Evolutionary conservation across 2,113 vertebrate species (phyloP), one percentile per base, ranked within the genome.

Genomic region (Zootoca vivipara): DNA sequence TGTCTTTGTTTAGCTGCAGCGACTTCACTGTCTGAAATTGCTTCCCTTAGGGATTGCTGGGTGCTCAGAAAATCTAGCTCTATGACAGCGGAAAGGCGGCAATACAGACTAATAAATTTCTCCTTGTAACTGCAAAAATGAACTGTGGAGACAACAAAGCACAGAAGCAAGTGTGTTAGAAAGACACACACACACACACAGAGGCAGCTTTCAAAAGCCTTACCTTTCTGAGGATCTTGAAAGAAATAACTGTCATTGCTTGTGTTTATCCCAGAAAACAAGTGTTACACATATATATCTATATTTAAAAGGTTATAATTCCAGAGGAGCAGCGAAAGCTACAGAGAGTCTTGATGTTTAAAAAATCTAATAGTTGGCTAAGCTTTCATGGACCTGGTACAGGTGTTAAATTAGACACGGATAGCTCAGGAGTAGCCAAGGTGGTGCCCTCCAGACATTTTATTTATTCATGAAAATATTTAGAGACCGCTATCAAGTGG

Each of bases 101-200:
- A 99, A 97, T 99, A 99, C 89, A 99, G 97, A 92, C 97, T 97
- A 97, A 99, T 98, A 96, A 99, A 99, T 96, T 98, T 98, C 95
- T 99, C 98, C 87, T 98, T 98, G 97, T 99, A 99, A 92, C 97
- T 97, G 96, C 98, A 98, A 97, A 99, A 99, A 96, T 99, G 99
- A 94, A 98, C 99, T 99, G 96, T 91, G 95, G 95, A 96, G 95
- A 93, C 88, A 95, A 95, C 95, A 92, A 95, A 96, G 89, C 90
- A 96, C 96, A 96, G 92, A 94, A 97, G 91, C 78, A 91, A 95
- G 94, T 87, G 92, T 86, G 92, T 97, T 96, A 96, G 90, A 88
- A 20, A 62, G 58, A 20, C 46, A 52, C 46, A 52, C 46, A 52
- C 40, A 42, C 40, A 42, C 40, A 42, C 40, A 42, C 40, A 7